Conservation (phyloP, 2,113 vertebrate species). For the Phylloscopus trochilus region DNA sequence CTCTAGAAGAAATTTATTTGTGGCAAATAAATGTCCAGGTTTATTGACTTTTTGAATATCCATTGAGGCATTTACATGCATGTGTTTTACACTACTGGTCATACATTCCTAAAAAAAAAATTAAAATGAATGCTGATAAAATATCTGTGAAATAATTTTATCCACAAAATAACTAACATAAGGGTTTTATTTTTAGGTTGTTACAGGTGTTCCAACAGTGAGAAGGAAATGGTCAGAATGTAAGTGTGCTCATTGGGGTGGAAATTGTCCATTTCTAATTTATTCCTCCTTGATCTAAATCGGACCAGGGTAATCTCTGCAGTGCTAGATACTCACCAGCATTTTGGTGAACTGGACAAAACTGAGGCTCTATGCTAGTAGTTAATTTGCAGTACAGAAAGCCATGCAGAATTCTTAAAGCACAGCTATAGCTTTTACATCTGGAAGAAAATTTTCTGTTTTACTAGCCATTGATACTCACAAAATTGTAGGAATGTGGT, state of each 20-base stretch:
- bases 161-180: not conserved
- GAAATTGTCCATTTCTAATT: not conserved
- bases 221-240: conserved; percentile 33
- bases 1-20: not conserved
- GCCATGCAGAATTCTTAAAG: not conserved
- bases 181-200: conserved; percentile 27
- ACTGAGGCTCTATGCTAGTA: not conserved
- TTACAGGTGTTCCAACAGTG: not conserved
- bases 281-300: not conserved
- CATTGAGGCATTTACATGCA: not conserved
- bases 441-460: not conserved
- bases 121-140: not conserved
- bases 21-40: not conserved
- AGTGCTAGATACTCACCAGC: not conserved
- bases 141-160: not conserved
- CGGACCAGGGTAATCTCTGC: not conserved
- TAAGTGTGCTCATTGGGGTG: not conserved
- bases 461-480: not conserved
- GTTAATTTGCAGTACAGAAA: not conserved
- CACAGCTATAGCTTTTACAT: not conserved
- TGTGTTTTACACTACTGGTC: not conserved
- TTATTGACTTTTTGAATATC: not conserved
- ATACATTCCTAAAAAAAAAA: not conserved
- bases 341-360: not conserved
- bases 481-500: not conserved